Evolutionary conservation across 2,888 invertebrate species (phyloP), one percentile per base, ranked within the genome.

Genomic region (Phrixothrix hirtus): DNA sequence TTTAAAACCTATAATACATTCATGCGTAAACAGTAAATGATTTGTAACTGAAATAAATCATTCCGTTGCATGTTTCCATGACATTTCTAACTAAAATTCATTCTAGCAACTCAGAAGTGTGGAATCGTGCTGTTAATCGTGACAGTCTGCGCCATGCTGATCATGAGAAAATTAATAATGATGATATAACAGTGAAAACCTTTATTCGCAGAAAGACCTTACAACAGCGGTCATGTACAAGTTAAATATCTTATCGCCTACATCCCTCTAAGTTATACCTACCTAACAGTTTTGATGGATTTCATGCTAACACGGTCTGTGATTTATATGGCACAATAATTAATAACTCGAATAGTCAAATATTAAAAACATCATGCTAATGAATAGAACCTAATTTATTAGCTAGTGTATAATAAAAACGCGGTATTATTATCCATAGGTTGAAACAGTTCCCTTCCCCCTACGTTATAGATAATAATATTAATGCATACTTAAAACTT

Each of bases 31-130:
- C 27, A 35, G 16, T 25, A 27, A 37, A 52, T 47, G 62, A 62
- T 63, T 64, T 65, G 63, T 65, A 68, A 69, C 65, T 67, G 65
- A 69, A 68, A 71, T 68, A 69, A 67, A 70, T 71, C 66, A 64
- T 66, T 53, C 39, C 48, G 60, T 71, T 59, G 70, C 70, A 69
- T 70, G 70, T 64, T 64, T 55, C 60, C 64, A 59, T 60, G 65
- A 62, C 69, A 64, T 71, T 68, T 64, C 62, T 59, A 59, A 61
- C 44, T 62, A 64, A 63, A 64, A 66, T 66, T 62, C 63, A 62
- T 64, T 64, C 59, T 68, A 70, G 66, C 67, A 68, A 68, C 64
- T 67, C 54, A 62, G 58, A 69, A 68, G 68, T 67, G 65, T 62
- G 61, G 65, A 67, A 65, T 64, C 62, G 63, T 64, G 65, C 57